Conservation (phyloP, 2,888 invertebrate genomes). For the Oscheius myriophilus region DNA sequence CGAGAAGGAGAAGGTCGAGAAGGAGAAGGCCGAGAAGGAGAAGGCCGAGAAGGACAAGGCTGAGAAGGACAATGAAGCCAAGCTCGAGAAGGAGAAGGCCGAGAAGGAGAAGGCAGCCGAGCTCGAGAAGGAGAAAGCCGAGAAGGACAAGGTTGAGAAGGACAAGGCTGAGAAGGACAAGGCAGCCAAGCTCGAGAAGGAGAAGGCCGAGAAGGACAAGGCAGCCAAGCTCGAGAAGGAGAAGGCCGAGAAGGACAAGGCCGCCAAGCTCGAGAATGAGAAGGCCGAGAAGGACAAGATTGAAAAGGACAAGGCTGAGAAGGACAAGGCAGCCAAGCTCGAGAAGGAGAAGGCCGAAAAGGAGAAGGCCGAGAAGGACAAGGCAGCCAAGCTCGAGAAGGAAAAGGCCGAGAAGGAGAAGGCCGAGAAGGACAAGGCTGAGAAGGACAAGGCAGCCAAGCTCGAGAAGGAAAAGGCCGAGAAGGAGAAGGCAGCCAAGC, state of each 20-base stretch:
- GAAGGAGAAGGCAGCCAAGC: conserved; percentile 19
- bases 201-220: conserved; percentile 6
- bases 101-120: conserved; percentile 14
- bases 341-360: conserved; percentile 10
- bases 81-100: conserved; percentile 11
- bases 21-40: conserved; percentile 9
- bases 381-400: conserved; percentile 9
- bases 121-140: conserved; percentile 3
- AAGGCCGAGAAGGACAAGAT: conserved; percentile 4
- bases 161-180: conserved; percentile 14
- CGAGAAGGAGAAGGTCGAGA: conserved; percentile 3
- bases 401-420: conserved; percentile 13
- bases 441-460: conserved; percentile 4
- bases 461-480: conserved; percentile 12
- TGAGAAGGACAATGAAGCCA: conserved; percentile 1
- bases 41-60: conserved; percentile 18
- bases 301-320: conserved; percentile 15
- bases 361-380: conserved; percentile 16
- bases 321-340: conserved; percentile 22
- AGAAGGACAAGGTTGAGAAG: conserved; percentile 9
- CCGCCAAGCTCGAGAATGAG: conserved; percentile 6
- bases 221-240: neutral
- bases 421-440: conserved; percentile 16
- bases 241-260: conserved; percentile 9
- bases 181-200: conserved; percentile 10